Conservation (phyloP, 2,797 vertebrate species). For the Galaxias olidus region DNA sequence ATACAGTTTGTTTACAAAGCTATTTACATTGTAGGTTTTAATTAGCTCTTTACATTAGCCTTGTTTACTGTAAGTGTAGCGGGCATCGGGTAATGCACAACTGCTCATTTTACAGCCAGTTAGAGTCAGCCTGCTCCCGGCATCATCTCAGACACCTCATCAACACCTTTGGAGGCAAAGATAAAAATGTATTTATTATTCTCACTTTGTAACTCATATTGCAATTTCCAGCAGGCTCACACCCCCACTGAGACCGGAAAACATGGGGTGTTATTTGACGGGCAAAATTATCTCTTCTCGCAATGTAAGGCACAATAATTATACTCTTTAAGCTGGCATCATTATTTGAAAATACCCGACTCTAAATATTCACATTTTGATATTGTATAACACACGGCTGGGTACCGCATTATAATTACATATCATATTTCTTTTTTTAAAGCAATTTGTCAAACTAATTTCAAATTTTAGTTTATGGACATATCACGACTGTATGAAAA, state of each 20-base stretch:
- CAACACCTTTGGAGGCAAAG: slow-evolving; percentile 57
- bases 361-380: too few relatives aligned
- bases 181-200: slow-evolving; percentile 54
- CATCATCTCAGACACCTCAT: slow-evolving; percentile 51
- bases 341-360: too few relatives aligned
- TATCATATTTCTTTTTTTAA: slow-evolving; percentile 47
- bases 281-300: too few relatives aligned
- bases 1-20: too few relatives aligned
- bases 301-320: too few relatives aligned
- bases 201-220: slow-evolving; percentile 59
- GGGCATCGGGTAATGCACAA: slow-evolving; percentile 9
- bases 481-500: background rate
- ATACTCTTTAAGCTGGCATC: too few relatives aligned
- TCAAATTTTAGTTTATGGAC: slow-evolving; percentile 27
- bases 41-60: too few relatives aligned
- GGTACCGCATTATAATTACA: slow-evolving; percentile 2
- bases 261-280: too few relatives aligned
- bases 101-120: slow-evolving; percentile 18
- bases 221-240: slow-evolving; percentile 30
- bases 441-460: slow-evolving; percentile 39
- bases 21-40: too few relatives aligned
- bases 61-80: too few relatives aligned
- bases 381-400: too few relatives aligned
- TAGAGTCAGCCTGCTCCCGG: slow-evolving; percentile 37
- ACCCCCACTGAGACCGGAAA: slow-evolving; percentile 45